A percentile compares a stretch with the other conserved stretches of the same genome.
phyloP scores from a whole-genome alignment of 2,113 vertebrate species.

The Menura novaehollandiae region DNA sequence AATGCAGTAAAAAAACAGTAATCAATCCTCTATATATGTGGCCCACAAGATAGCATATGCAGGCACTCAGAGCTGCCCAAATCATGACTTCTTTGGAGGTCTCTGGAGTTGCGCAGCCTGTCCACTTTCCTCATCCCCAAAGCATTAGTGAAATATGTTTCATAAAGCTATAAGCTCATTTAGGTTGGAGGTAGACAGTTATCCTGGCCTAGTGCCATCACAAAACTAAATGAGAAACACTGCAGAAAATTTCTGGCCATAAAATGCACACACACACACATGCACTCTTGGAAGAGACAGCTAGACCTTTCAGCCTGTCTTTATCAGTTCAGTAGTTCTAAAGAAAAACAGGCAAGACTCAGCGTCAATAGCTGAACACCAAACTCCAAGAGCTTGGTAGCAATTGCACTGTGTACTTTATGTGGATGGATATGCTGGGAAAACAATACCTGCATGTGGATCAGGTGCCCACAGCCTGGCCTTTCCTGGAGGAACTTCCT shows the following conservation, averaged over 20 bases:
- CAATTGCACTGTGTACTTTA: not conserved
- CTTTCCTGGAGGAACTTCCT: not conserved
- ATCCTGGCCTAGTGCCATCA: slow-evolving; percentile 38
- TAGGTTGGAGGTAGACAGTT: slow-evolving; percentile 40
- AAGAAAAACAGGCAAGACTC: not conserved
- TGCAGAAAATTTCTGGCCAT: slow-evolving; percentile 2
- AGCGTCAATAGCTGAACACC: accelerated
- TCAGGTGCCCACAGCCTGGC: not conserved
- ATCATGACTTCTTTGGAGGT: not conserved
- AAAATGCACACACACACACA: not conserved
- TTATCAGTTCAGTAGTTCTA: slow-evolving; percentile 36
- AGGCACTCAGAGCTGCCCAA: not conserved
- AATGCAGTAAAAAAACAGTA: not conserved
- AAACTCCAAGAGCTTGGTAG: accelerated
- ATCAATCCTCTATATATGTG: not conserved
- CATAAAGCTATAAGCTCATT: slow-evolving; percentile 36
- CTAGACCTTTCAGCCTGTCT: not conserved
- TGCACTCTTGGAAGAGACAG: not conserved
- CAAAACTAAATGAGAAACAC: slow-evolving; percentile 39
- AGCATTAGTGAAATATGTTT: slow-evolving; percentile 25
- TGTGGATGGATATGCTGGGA: not conserved
- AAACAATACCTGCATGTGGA: not conserved
- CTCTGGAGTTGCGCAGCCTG: slow-evolving; percentile 8
- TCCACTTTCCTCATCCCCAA: not conserved
- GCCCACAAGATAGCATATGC: not conserved